phyloP scores from a whole-genome alignment of 2,113 vertebrate genomes.

The Ptilonorhynchus violaceus region DNA sequence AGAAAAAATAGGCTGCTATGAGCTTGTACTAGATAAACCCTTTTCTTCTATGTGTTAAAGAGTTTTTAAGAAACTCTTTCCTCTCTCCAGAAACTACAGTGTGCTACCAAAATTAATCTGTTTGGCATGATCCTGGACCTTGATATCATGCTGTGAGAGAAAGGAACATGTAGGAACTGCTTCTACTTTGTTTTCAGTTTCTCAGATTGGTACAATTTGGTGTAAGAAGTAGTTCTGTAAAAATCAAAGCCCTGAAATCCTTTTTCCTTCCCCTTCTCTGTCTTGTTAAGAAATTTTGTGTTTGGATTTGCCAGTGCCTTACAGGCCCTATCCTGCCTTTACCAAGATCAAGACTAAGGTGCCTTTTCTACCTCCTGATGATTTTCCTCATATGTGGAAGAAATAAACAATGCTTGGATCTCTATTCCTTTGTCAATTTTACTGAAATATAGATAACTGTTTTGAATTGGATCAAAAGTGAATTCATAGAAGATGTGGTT shows the following conservation, averaged over 20 bases:
- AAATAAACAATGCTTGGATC: neutral
- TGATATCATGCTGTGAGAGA: neutral
- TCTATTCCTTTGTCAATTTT: neutral
- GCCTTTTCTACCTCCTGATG: neutral
- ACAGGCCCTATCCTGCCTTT: neutral
- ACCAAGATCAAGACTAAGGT: neutral
- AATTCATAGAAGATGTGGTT: neutral
- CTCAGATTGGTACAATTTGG: neutral
- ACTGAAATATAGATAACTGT: neutral
- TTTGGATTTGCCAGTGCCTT: neutral
- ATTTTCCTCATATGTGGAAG: neutral
- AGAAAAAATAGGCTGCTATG: neutral
- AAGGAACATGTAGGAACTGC: neutral
- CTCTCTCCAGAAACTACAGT: neutral
- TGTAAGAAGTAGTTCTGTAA: neutral
- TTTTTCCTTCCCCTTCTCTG: neutral
- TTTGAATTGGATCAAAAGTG: neutral
- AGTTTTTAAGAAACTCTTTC: neutral
- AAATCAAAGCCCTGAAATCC: neutral
- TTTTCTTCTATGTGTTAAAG: neutral
- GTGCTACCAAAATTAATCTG: neutral
- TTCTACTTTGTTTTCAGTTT: neutral
- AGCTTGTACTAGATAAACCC: neutral
- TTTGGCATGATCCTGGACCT: neutral
- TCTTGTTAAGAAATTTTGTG: neutral